phyloP scores from a whole-genome alignment of 2,797 vertebrate genomes.

The Paratrypauchen microcephalus region DNA sequence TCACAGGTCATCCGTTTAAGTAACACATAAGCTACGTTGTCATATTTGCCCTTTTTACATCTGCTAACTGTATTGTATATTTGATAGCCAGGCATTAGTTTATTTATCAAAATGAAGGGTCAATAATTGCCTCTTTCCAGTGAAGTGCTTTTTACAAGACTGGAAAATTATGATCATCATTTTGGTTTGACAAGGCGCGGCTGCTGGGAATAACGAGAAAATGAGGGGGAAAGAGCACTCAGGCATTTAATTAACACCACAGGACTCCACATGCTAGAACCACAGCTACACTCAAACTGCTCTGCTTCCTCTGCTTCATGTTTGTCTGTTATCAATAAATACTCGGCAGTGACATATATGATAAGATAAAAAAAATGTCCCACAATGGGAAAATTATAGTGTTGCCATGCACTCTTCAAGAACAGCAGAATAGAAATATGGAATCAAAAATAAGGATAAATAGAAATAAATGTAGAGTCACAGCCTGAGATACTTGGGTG shows the following conservation, averaged over 20 bases:
- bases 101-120: slow-evolving; percentile 12
- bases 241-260: slow-evolving; percentile 43
- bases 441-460: too few relatives aligned
- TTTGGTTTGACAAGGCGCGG: slow-evolving; percentile 8
- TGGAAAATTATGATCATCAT: slow-evolving; percentile 4
- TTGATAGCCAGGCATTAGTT: background rate
- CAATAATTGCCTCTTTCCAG: slow-evolving; percentile 10
- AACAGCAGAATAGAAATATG: too few relatives aligned
- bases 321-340: too few relatives aligned
- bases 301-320: background rate
- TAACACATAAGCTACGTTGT: too few relatives aligned
- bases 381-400: too few relatives aligned
- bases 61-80: background rate
- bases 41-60: too few relatives aligned
- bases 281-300: slow-evolving; percentile 11
- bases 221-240: slow-evolving; percentile 23
- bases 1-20: too few relatives aligned
- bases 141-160: slow-evolving; percentile 12
- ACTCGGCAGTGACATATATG: too few relatives aligned
- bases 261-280: slow-evolving; percentile 26
- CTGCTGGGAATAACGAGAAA: slow-evolving; percentile 6
- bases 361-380: too few relatives aligned
- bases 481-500: too few relatives aligned
- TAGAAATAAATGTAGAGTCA: too few relatives aligned
- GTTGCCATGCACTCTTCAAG: too few relatives aligned